Base-by-base conservation (phyloP, 2,888 invertebrate species). In the Diadegma fenestrale region DNA sequence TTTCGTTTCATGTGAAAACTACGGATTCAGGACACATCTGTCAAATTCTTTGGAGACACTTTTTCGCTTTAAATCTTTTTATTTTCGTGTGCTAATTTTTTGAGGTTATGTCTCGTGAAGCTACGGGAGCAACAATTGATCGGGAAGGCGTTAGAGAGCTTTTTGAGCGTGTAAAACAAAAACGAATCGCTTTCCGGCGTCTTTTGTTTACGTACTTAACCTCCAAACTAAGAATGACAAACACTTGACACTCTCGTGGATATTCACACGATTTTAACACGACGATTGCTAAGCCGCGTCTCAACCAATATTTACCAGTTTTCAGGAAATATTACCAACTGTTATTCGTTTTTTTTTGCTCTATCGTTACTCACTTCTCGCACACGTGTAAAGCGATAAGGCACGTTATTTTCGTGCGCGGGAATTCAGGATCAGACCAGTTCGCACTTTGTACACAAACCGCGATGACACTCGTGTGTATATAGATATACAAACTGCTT, bases 141-240 rank as follows among this genome's bases (percentile, higher is more conserved):
- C 22, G 10, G 12, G 10, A 19, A 14, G 19, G 26, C 22, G 10
- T n/a, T 43, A 30, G n/a, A 58, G 22, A 17, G n/a, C n/a, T 1
- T 19, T 14, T 26, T 48, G 45, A 33, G 37, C 7, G 37, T 69
- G 30, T 4, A 8, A 37, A 48, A 26, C n/a, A 71, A 17, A 14
- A 26, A 48, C 30, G 14, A 2, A 51, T 3, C 10, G 48, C 51
- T 69, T 33, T 4, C n/a, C 26, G 45, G 48, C 41, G 45, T 17
- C 17, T 10, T 63, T 64, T 30, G 37, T 41, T 64, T 37, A 37
- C 22, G 12, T 33, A 19, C 71, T 41, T 83, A 83, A 83, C 82
- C 82, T 73, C 68, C 17, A 61, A 73, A 37, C 3, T 19, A 14
- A 30, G 22, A 45, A 8, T 1, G 8, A 68, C 26, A 48, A 51